Percentiles rank a stretch among this genome's conserved stretches.
Evolutionary conservation across 2,113 vertebrate genomes (phyloP).

Genomic region (Poeciliopsis occidentalis): DNA sequence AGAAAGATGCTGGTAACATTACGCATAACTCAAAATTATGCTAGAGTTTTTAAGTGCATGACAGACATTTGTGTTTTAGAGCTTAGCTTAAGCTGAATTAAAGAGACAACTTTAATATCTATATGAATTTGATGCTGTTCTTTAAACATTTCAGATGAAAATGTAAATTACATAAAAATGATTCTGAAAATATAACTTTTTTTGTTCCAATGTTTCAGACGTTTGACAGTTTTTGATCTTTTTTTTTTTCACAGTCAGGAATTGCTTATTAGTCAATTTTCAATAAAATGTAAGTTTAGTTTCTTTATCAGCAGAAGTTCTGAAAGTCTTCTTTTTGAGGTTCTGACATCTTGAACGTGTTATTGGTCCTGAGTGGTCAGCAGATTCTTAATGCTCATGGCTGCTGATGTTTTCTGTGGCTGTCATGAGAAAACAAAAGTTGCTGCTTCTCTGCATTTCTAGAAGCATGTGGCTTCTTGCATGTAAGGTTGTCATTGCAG

Average conservation of each 20-base stretch:
- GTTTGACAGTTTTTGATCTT: not conserved
- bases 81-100: not conserved
- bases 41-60: not conserved
- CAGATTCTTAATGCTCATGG: not conserved
- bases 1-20: not conserved
- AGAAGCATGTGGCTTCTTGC: constrained; percentile 61
- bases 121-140: not conserved
- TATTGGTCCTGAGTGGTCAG: too few species aligned
- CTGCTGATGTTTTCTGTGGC: not conserved
- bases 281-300: too few species aligned
- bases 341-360: too few species aligned
- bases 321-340: too few species aligned
- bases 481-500: constrained; percentile 18
- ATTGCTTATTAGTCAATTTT: not conserved
- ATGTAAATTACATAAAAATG: not conserved
- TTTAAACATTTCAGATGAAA: not conserved
- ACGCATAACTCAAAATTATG: constrained; percentile 16
- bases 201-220: not conserved
- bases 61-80: not conserved
- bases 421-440: constrained; percentile 4
- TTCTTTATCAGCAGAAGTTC: too few species aligned
- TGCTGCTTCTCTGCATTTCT: constrained; percentile 31
- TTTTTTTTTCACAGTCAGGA: not conserved
- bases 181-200: not conserved
- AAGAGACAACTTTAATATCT: not conserved